phyloP scores from a whole-genome alignment of 2,888 invertebrate species.

The Cheilosia scutellata region DNA sequence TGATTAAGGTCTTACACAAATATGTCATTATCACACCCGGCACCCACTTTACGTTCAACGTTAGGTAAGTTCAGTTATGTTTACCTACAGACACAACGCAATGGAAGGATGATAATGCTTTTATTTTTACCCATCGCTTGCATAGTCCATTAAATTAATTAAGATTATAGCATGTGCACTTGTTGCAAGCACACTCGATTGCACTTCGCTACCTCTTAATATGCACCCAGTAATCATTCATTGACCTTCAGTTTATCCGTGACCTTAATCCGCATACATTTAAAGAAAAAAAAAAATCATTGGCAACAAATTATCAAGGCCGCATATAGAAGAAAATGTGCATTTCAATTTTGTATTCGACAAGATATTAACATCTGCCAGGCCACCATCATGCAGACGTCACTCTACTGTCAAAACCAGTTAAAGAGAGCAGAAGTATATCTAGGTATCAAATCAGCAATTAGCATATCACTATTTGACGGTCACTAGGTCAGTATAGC shows the following conservation, averaged over 20 bases:
- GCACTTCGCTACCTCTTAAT: background rate
- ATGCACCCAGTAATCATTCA: background rate
- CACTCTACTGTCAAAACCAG: slow-evolving; percentile 5
- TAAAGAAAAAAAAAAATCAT: background rate
- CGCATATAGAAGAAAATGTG: slow-evolving; percentile 2
- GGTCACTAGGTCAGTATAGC: slow-evolving; percentile 41
- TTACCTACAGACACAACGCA: too few relatives aligned
- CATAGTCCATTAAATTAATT: too few relatives aligned
- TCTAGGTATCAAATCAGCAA: background rate
- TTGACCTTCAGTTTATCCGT: background rate
- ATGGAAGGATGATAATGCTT: too few relatives aligned
- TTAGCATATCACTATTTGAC: slow-evolving; percentile 16
- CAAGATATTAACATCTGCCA: background rate
- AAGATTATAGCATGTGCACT: too few relatives aligned
- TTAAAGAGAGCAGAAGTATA: background rate
- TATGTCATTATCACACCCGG: too few relatives aligned
- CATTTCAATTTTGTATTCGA: slow-evolving; percentile 5
- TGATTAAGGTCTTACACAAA: too few relatives aligned
- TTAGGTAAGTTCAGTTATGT: too few relatives aligned
- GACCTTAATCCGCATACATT: slow-evolving; percentile 32
- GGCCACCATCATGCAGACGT: background rate
- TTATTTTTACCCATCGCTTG: too few relatives aligned
- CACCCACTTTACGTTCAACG: too few relatives aligned
- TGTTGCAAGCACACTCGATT: too few relatives aligned
- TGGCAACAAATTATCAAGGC: slow-evolving; percentile 23